These are phyloP conservation scores for Enteromius mattozi DNA, from an alignment of 2,797 vertebrate genomes.

Conservation along the genomic window DNA sequence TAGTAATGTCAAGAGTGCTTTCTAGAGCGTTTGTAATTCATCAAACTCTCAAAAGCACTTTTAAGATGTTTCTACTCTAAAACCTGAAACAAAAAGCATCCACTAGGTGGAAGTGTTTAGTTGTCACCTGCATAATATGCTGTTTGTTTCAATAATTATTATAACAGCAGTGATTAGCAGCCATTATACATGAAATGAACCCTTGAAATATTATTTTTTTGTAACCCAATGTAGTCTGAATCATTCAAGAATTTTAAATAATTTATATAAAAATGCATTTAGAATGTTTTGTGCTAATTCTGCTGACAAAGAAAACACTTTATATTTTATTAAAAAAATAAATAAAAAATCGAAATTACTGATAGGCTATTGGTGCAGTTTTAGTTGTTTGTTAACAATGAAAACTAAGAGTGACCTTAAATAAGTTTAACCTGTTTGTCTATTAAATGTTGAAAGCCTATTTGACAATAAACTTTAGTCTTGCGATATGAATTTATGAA, in stretches of 20 bases:
- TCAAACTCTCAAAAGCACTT: not conserved
- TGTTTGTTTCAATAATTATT: not conserved
- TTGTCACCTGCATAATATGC: not conserved
- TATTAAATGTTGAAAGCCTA: not conserved
- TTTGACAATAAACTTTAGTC: not conserved
- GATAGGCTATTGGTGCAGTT: not conserved
- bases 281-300: not conserved
- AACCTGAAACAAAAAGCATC: slow-evolving; percentile 6
- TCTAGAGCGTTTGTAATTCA: not conserved
- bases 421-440: not conserved
- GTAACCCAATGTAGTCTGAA: not conserved
- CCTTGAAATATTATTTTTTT: not conserved
- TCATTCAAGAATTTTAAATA: not conserved
- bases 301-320: too few species aligned
- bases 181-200: not conserved
- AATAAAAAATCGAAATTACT: not conserved
- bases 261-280: not conserved
- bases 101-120: slow-evolving; percentile 51
- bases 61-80: not conserved
- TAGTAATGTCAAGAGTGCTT: not conserved
- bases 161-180: not conserved
- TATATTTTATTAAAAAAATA: not conserved
- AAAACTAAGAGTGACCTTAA: not conserved
- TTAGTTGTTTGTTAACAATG: not conserved
- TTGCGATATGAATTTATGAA: not conserved